Base-by-base conservation (phyloP, 1,140 invertebrate genomes). In the Probaryconus sp. region DNA sequence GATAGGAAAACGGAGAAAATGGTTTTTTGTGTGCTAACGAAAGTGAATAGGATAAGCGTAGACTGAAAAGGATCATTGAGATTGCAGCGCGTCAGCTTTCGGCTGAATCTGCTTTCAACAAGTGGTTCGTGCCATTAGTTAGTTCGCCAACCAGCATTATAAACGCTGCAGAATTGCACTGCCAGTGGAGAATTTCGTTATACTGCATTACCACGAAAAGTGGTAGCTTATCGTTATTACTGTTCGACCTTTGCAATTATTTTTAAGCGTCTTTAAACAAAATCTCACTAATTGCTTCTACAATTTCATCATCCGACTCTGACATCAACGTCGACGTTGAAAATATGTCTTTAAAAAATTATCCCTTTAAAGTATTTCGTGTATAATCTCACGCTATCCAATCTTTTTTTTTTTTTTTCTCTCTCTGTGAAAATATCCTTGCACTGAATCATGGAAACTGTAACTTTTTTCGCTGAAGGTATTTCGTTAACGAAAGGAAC, bases 91-190 rank as follows among this genome's bases (percentile, higher is more conserved):
- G 20, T 26, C 38, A 28, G 50, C 48, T 65, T 65, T 55, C 16
- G 21, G 14, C 30, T 45, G 37, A 55, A 65, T 50, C 26, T 48
- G 51, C 43, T 68, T 68, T 58, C 51, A 68, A 68, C 51, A 58
- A 56, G 64, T 68, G 51, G 51, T 68, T 58, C 43, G 14, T 50
- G 26, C 45, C 43, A 68, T 58, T 68, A 68, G 53, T 51, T 60
- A 60, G 53, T 20, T 45, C 53, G 28, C 45, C 53, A 51, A 35
- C 18, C 47, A 24, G 35, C 53, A 60, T 60, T 69, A 69, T 60
- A 53, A 69, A 60, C 28, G 45, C 14, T n/a, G n/a, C n/a, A n/a
- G 28, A n/a, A n/a, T 30, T 30, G 28, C 28, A 30, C 28, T 9
- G 28, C 10, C 28, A n/a, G 9, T 30, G 28, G 28, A 30, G 10